phyloP scores from a whole-genome alignment of 2,888 invertebrate genomes.

The Dynastes tityus region DNA sequence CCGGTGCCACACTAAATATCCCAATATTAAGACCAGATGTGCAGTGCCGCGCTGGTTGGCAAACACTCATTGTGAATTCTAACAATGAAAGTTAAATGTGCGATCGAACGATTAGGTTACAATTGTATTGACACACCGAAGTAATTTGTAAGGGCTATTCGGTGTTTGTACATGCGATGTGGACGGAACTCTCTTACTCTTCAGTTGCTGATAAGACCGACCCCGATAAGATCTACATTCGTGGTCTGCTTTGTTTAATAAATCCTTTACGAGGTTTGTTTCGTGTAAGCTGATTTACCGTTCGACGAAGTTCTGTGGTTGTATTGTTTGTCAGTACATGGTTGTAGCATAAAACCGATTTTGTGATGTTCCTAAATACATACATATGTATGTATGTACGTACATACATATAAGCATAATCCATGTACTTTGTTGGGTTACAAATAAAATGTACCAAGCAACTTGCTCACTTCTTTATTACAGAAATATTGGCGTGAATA shows the following conservation, averaged over 20 bases:
- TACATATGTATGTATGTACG: background rate
- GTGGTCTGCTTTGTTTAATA: slow-evolving; percentile 66
- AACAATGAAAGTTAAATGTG: slow-evolving; percentile 70
- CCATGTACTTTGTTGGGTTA: background rate
- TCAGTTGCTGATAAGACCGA: slow-evolving; percentile 58
- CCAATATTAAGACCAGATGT: slow-evolving; percentile 67
- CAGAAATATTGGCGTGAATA: too few species aligned
- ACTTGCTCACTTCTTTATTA: too few species aligned
- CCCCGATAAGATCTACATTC: slow-evolving; percentile 64
- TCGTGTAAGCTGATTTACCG: slow-evolving; percentile 63
- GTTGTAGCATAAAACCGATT: background rate
- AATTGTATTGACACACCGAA: slow-evolving; percentile 69
- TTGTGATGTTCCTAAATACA: background rate
- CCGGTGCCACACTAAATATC: slow-evolving; percentile 55
- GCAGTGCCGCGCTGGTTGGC: slow-evolving; percentile 63
- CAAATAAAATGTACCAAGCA: background rate
- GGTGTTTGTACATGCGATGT: slow-evolving; percentile 35
- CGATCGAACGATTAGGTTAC: slow-evolving; percentile 69
- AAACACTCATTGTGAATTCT: slow-evolving; percentile 67
- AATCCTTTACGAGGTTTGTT: slow-evolving; percentile 63
- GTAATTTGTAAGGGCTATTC: slow-evolving; percentile 69
- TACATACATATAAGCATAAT: background rate
- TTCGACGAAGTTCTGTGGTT: slow-evolving; percentile 1
- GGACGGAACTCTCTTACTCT: slow-evolving; percentile 45
- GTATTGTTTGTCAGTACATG: slow-evolving; percentile 1